Percentiles rank a stretch among this genome's conserved stretches.
Conservation (phyloP, 64 coral and sea anemone species). For the Pocillopora damicornis region DNA sequence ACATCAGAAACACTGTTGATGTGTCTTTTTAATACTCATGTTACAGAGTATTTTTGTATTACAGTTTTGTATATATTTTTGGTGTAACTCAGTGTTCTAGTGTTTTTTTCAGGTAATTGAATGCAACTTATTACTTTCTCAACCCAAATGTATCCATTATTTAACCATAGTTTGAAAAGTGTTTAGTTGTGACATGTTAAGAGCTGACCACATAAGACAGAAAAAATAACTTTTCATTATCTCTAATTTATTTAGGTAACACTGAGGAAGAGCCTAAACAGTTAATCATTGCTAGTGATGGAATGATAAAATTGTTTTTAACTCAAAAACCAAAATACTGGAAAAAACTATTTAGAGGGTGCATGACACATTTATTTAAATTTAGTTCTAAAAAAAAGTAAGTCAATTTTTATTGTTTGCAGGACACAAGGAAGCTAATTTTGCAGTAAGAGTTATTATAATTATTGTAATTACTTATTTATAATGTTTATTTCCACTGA, state of each 20-base stretch:
- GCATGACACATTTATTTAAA: constrained; percentile 13
- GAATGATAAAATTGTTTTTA: constrained; percentile 26
- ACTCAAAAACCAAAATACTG: background rate
- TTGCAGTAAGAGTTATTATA: no score
- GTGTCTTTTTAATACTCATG: no score
- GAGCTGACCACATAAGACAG: no score
- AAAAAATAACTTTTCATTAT: background rate
- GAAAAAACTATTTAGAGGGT: constrained; percentile 4
- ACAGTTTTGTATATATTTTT: constrained; percentile 10
- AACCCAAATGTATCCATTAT: background rate
- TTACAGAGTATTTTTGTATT: background rate
- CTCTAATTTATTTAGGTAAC: background rate
- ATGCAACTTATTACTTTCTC: background rate
- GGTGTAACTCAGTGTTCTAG: background rate
- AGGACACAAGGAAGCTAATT: background rate
- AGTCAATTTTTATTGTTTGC: constrained; percentile 11
- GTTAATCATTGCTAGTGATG: background rate
- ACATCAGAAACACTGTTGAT: background rate
- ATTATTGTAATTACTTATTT: constrained; percentile 7
- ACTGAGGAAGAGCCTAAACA: background rate
- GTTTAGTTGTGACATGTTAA: background rate
- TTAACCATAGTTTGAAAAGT: background rate
- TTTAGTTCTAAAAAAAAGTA: constrained; percentile 10
- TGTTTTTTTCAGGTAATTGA: constrained; percentile 17
- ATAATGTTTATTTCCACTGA: constrained; percentile 7